Percentiles rank a stretch among this genome's conserved stretches.
Conservation (phyloP, 2,113 vertebrate genomes). For the Ophiodon elongatus region DNA sequence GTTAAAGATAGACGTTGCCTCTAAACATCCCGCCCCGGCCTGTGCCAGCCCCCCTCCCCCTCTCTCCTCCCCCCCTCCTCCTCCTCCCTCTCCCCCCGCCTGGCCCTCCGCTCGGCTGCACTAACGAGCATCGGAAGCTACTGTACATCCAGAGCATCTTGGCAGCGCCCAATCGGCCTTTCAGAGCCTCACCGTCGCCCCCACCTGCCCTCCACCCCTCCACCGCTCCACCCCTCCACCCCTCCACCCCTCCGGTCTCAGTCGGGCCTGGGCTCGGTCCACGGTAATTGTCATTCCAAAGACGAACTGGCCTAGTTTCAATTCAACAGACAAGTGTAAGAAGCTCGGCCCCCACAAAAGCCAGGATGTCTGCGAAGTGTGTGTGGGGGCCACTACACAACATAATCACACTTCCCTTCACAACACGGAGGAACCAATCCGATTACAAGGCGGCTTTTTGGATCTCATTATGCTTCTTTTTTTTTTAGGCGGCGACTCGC, state of each 20-base stretch:
- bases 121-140: conserved; percentile 85
- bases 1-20: conserved; percentile 72
- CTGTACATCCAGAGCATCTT: conserved; percentile 76
- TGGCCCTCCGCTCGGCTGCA: conserved; percentile 41
- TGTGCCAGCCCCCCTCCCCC: conserved; percentile 52
- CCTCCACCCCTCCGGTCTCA: conserved; percentile 77
- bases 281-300: conserved; percentile 94
- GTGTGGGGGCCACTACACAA: conserved; percentile 45
- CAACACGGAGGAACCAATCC: conserved; percentile 64
- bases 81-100: background rate
- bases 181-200: conserved; percentile 65
- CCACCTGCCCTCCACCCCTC: conserved; percentile 52
- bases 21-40: conserved; percentile 69
- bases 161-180: conserved; percentile 71
- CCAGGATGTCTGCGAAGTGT: conserved; percentile 68
- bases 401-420: conserved; percentile 62
- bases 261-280: conserved; percentile 81
- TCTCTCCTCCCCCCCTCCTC: background rate
- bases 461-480: background rate
- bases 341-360: conserved; percentile 61
- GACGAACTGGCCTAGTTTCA: conserved; percentile 93
- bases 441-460: conserved; percentile 61
- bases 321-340: conserved; percentile 78
- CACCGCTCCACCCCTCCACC: conserved; percentile 53
- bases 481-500: background rate